phyloP scores from a whole-genome alignment of 2,113 vertebrate species.

The Heteronetta atricapilla region DNA sequence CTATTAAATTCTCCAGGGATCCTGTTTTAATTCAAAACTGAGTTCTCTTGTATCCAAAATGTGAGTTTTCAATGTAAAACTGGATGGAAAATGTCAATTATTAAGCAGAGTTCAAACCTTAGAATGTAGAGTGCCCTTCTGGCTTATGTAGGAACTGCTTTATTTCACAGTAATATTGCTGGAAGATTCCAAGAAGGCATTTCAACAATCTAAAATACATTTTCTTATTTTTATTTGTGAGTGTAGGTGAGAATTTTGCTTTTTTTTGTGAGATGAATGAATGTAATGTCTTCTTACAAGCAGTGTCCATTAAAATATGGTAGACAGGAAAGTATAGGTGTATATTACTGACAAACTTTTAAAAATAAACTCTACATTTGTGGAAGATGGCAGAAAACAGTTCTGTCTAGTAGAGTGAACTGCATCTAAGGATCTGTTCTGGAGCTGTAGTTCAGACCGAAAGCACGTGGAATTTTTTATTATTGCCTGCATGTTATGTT shows the following conservation, averaged over 20 bases:
- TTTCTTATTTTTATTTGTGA: not conserved
- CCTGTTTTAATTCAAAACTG: constrained; percentile 49
- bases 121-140: constrained; percentile 11
- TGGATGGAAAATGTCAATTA: constrained; percentile 24
- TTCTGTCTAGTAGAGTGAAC: not conserved
- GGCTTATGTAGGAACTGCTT: not conserved
- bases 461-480: not conserved
- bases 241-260: not conserved
- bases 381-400: not conserved
- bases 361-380: not conserved
- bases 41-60: not conserved
- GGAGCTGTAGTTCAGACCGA: not conserved
- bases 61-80: not conserved
- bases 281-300: not conserved
- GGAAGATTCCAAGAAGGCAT: not conserved
- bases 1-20: constrained; percentile 55
- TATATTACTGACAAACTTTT: not conserved
- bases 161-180: not conserved
- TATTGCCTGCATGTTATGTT: not conserved
- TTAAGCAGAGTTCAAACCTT: constrained; percentile 11
- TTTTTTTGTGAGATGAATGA: not conserved
- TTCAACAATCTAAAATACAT: not conserved
- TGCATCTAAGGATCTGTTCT: not conserved
- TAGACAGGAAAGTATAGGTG: not conserved
- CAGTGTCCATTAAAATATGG: not conserved